A percentile compares a stretch with the other conserved stretches of the same genome.
These are phyloP conservation scores for Sycon ciliatum DNA, from an alignment of 37 sponge, comb jelly and placozoan genomes.

Conservation along the genomic window DNA sequence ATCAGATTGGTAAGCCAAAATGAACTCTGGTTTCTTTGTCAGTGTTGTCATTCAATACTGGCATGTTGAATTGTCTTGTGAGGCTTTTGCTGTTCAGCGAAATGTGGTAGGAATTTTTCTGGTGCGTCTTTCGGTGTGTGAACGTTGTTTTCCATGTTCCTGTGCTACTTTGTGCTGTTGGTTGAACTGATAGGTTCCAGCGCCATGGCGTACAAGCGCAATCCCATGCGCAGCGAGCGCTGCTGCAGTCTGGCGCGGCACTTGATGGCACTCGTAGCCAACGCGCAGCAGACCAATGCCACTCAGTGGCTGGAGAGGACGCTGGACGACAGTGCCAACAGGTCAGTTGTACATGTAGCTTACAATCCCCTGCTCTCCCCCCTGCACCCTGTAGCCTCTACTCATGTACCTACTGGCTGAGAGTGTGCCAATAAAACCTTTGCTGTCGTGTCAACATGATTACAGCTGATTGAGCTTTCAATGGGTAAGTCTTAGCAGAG, in stretches of 20 bases:
- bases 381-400: no score
- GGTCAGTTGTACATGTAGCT: conserved; percentile 16
- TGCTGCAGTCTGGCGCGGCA: conserved; percentile 90
- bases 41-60: background rate
- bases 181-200: conserved; percentile 88
- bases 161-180: conserved; percentile 15
- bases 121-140: background rate
- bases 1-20: conserved; percentile 71
- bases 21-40: background rate
- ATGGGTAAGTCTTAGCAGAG: no score
- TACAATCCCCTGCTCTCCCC: no score
- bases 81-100: no score
- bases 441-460: no score
- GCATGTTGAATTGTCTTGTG: no score
- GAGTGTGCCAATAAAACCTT: no score
- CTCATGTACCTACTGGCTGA: no score
- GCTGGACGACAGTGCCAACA: conserved; percentile 95
- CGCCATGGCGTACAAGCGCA: conserved; percentile 99
- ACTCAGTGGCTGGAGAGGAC: conserved; percentile 96
- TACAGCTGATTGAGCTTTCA: no score
- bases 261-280: conserved; percentile 58
- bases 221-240: conserved; percentile 97
- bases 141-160: background rate
- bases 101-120: no score
- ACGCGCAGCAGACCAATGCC: conserved; percentile 83